These are phyloP conservation scores for Bacillus rossius DNA, from an alignment of 1,140 invertebrate species.

Conservation along the genomic window DNA sequence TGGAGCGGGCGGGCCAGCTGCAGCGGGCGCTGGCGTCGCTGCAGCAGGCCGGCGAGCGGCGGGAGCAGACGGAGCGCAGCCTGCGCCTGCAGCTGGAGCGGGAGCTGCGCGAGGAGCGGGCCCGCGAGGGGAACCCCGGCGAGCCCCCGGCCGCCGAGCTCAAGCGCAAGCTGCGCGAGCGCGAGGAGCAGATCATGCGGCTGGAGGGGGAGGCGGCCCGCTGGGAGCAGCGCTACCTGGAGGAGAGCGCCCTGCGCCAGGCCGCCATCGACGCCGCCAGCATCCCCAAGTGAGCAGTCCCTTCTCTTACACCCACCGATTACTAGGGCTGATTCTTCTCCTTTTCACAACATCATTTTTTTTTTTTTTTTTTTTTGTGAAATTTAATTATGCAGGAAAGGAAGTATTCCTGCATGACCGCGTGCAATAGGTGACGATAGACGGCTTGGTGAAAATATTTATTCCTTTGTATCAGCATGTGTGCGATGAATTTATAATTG, in stretches of 20 bases:
- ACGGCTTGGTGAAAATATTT: no score
- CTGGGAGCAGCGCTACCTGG: slow-evolving; percentile 83
- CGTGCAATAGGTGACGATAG: no score
- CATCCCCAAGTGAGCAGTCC: slow-evolving; percentile 67
- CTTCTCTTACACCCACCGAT: no score
- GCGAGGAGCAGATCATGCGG: slow-evolving; percentile 74
- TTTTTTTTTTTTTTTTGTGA: no score
- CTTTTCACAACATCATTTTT: no score
- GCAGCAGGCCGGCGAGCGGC: slow-evolving; percentile 74
- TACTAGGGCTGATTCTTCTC: no score
- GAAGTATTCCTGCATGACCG: no score
- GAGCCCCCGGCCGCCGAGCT: slow-evolving; percentile 56
- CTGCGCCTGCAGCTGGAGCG: slow-evolving; percentile 71
- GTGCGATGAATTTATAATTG: no score
- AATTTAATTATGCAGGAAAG: no score
- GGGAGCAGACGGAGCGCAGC: slow-evolving; percentile 79
- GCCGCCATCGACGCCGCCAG: slow-evolving; percentile 79
- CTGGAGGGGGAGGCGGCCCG: slow-evolving; percentile 77
- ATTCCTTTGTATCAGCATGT: no score
- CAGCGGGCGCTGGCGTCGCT: slow-evolving; percentile 78
- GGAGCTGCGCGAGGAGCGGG: slow-evolving; percentile 65
- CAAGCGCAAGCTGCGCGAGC: slow-evolving; percentile 60
- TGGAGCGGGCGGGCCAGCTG: slow-evolving; percentile 75
- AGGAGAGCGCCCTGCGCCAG: slow-evolving; percentile 77
- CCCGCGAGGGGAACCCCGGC: slow-evolving; percentile 19